Conservation (phyloP, 2,113 vertebrate genomes). For the Ceratotherium simum region DNA sequence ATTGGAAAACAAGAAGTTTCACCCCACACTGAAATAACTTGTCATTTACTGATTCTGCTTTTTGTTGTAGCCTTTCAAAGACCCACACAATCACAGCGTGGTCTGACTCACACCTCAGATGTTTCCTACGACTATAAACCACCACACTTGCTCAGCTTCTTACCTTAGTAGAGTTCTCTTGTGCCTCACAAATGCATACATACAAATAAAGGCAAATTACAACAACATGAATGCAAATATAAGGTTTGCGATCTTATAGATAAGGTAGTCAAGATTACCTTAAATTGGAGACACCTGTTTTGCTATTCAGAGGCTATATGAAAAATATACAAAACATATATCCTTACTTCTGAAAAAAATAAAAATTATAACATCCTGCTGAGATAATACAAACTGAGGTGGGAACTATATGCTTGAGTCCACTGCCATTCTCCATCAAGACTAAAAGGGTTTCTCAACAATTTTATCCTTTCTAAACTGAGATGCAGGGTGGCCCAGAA, state of each 20-base stretch:
- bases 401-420: neutral
- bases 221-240: neutral
- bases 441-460: neutral
- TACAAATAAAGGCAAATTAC: neutral
- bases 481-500: neutral
- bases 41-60: neutral
- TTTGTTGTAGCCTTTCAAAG: neutral
- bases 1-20: conserved; percentile 29
- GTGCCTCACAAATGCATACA: neutral
- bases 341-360: neutral
- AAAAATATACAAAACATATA: neutral
- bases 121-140: neutral
- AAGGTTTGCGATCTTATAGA: neutral
- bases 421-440: neutral
- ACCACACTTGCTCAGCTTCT: neutral
- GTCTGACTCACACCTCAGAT: neutral
- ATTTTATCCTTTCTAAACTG: neutral
- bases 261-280: neutral
- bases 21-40: neutral
- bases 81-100: neutral
- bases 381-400: neutral
- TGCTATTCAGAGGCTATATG: neutral
- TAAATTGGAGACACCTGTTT: neutral
- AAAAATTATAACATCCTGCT: neutral
- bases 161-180: neutral